Evolutionary conservation across 2,888 invertebrate species (phyloP).

Genomic region (Phortica magna): DNA sequence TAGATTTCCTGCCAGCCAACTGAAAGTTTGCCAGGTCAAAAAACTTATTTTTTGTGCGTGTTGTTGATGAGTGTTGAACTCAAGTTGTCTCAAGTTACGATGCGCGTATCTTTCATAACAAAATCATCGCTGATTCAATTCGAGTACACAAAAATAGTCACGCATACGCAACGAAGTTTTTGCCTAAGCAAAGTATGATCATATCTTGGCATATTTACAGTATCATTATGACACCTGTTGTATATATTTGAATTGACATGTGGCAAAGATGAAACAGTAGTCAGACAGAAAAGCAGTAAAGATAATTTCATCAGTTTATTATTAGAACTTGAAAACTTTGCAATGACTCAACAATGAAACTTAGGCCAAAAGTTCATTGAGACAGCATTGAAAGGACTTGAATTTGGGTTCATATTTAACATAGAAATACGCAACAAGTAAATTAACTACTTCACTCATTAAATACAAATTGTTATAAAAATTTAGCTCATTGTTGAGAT

Average conservation of each 20-base stretch:
- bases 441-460: no score
- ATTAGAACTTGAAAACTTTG: no score
- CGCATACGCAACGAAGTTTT: not conserved
- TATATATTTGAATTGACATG: not conserved
- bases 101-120: not conserved
- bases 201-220: slow-evolving; percentile 51
- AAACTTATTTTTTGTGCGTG: slow-evolving; percentile 10
- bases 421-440: no score
- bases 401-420: no score
- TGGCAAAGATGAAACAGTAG: not conserved
- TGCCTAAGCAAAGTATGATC: slow-evolving; percentile 41
- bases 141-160: slow-evolving; percentile 39
- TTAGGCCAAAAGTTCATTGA: no score
- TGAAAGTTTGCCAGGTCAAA: slow-evolving; percentile 3
- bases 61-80: not conserved
- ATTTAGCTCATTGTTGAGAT: no score
- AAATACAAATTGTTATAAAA: no score
- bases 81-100: not conserved
- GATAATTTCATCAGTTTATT: no score
- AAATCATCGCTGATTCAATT: slow-evolving; percentile 35
- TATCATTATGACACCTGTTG: slow-evolving; percentile 45
- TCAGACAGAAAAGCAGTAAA: not conserved
- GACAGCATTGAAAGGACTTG: no score
- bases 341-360: no score
- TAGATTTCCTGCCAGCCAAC: not conserved